Conservation (phyloP, 2,888 invertebrate genomes). For the Exephanes ischioxanthus region DNA sequence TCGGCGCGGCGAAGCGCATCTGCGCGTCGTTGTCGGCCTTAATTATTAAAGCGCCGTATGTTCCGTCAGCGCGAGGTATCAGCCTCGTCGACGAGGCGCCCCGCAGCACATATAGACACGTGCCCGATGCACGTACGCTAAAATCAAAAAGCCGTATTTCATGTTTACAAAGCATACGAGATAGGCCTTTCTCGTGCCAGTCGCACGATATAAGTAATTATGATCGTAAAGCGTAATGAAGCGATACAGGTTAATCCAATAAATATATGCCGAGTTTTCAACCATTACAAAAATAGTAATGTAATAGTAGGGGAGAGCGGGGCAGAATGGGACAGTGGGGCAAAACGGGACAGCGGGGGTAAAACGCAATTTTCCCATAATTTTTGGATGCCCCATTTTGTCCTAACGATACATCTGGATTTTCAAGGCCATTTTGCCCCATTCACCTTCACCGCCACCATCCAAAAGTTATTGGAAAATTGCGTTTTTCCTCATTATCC, state of each 20-base stretch:
- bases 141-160: neutral
- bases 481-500: no score
- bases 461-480: no score
- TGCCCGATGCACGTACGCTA: neutral
- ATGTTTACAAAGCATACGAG: no score
- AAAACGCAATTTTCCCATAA: no score
- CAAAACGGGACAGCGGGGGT: no score
- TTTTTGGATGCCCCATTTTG: no score
- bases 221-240: neutral
- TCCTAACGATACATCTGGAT: no score
- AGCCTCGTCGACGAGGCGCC: slow-evolving; percentile 55
- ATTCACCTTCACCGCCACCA: no score
- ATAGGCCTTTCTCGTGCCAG: no score
- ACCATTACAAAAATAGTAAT: neutral
- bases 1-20: slow-evolving; percentile 72
- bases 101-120: slow-evolving; percentile 34
- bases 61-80: slow-evolving; percentile 53
- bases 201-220: neutral
- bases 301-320: no score
- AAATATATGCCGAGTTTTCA: neutral
- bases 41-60: slow-evolving; percentile 82
- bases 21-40: slow-evolving; percentile 78
- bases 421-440: no score
- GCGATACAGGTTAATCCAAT: neutral
- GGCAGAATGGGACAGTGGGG: no score